Base-by-base conservation (phyloP, 2,888 invertebrate genomes). In the Congeria kusceri region DNA sequence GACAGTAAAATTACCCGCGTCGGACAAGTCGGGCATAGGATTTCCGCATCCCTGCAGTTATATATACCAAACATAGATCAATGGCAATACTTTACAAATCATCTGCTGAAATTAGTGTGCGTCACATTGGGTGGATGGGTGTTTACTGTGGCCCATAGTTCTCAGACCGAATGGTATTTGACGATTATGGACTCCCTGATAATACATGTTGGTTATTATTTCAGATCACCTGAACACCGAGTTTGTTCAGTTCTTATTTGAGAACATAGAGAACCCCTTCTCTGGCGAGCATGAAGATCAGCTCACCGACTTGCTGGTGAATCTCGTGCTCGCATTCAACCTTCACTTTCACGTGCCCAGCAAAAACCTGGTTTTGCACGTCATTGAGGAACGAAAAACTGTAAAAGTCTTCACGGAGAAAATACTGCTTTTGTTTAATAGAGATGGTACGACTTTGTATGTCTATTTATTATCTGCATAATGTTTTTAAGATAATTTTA, bases 361-460 rank as follows among this genome's bases (percentile, higher is more conserved):
- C 3, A 90, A 91, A 32, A 94, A 93, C 82, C 73, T 92, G 23
- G 90, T 94, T 15, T 91, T 94, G 83, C 83, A 88, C 58, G 91
- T 91, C 0, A 85, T 94, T 15, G 88, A 87, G 18, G 84, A 90
- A 46, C 86, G 88, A 63, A 86, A 95, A 56, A 95, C 95, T 62
- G 97, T 97, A 0, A 98, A 98, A 94, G 96, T 95, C 0, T 97
- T 98, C 90, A 98, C 98, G 3, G 98, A 98, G 93, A 98, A 98
- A 94, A 95, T 97, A 64, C 94, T 98, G 62, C 94, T 98, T 68
- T 94, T 98, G 65, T 95, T 98, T 13, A 98, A 98, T 93, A 95
- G 98, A 89, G 98, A 98, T 96, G 98, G 93, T 93, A 88, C 77
- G 84, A 66, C 9, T 25, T n/a, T n/a, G n/a, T n/a, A n/a, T n/a